phyloP scores from a whole-genome alignment of 2,888 invertebrate genomes.

The Eudasyphora cyanicolor region DNA sequence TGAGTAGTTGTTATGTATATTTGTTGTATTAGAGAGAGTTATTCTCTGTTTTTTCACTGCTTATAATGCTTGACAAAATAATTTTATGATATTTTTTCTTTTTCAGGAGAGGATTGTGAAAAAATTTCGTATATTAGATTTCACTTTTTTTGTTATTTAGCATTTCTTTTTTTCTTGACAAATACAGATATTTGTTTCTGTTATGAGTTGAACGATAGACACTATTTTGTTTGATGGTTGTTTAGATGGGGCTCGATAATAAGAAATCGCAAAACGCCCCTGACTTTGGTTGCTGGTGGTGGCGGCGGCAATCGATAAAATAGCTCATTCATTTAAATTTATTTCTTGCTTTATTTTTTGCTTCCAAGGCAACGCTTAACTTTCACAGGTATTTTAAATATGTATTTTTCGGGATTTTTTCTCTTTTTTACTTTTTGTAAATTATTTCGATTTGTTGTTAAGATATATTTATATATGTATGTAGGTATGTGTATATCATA shows the following conservation, averaged over 20 bases:
- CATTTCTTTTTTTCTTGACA: constrained; percentile 34
- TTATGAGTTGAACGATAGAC: constrained; percentile 43
- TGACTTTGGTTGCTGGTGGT: too few relatives aligned
- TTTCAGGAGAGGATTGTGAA: too few relatives aligned
- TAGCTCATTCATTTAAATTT: constrained; percentile 2
- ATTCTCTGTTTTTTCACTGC: too few relatives aligned
- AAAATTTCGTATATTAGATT: too few relatives aligned
- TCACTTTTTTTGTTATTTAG: too few relatives aligned
- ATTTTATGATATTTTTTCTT: too few relatives aligned
- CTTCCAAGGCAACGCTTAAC: constrained; percentile 36
- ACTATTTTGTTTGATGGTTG: constrained; percentile 5
- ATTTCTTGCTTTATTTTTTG: constrained; percentile 10
- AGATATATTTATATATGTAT: too few relatives aligned
- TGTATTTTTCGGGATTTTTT: constrained; percentile 19
- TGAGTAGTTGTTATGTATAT: too few relatives aligned
- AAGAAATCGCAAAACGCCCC: constrained; percentile 23
- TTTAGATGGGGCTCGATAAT: constrained; percentile 39
- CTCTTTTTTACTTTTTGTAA: constrained; percentile 17
- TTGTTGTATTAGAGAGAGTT: too few relatives aligned
- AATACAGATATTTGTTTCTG: constrained; percentile 27
- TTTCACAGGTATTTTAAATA: constrained; percentile 2
- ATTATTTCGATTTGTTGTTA: background rate
- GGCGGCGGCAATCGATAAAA: constrained; percentile 16
- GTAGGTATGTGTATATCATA: constrained; percentile 5
- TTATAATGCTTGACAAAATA: too few relatives aligned